These are phyloP conservation scores for Cephus spinipes DNA, from an alignment of 2,888 invertebrate species.

Conservation along the genomic window DNA sequence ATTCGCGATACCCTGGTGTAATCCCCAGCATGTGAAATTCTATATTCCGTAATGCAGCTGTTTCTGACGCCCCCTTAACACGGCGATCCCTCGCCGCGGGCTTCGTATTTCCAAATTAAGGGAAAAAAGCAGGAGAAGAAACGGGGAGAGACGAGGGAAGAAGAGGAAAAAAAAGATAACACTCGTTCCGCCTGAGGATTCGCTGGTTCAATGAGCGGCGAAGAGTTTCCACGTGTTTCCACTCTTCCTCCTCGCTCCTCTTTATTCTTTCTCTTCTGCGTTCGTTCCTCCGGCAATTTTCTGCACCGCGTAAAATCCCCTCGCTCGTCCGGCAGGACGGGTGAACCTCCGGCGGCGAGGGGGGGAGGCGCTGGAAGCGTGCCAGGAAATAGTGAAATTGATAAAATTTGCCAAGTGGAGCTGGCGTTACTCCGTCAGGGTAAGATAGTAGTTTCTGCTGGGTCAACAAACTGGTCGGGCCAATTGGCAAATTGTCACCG, in stretches of 20 bases:
- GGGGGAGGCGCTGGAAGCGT: slow-evolving; percentile 29
- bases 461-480: slow-evolving; percentile 46
- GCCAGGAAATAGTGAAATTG: slow-evolving; percentile 55
- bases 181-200: background rate
- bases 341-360: background rate
- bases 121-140: background rate
- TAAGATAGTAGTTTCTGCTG: slow-evolving; percentile 42
- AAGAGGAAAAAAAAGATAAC: background rate
- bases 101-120: background rate
- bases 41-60: background rate
- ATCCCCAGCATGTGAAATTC: background rate
- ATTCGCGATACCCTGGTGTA: background rate
- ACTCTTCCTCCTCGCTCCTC: background rate
- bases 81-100: background rate
- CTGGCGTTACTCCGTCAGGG: slow-evolving; percentile 25
- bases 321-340: background rate
- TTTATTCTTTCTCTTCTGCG: background rate
- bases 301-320: background rate
- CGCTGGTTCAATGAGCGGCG: background rate
- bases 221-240: background rate
- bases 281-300: background rate
- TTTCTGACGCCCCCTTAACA: background rate
- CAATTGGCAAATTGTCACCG: slow-evolving; percentile 49
- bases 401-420: slow-evolving; percentile 52
- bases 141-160: background rate